phyloP scores from a whole-genome alignment of 2,797 vertebrate species.

The Silurus lanzhouensis region DNA sequence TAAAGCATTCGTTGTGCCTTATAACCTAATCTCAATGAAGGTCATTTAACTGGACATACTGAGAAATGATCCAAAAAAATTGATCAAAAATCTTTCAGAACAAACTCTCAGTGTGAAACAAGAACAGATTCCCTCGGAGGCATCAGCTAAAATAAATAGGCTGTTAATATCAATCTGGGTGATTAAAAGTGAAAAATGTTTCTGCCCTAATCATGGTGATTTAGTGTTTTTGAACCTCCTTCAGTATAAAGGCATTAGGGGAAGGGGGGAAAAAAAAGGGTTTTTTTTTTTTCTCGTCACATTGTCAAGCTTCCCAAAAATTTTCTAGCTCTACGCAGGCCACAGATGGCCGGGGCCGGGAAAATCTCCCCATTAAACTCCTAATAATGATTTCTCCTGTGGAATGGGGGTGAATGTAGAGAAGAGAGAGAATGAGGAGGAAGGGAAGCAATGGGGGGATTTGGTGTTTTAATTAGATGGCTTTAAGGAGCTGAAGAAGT shows the following conservation, averaged over 20 bases:
- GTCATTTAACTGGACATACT: not conserved
- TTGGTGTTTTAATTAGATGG: constrained; percentile 99
- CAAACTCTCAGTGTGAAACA: constrained; percentile 37
- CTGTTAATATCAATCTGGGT: constrained; percentile 91
- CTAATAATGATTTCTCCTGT: constrained; percentile 98
- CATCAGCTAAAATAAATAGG: constrained; percentile 58
- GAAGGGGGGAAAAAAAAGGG: constrained; percentile 55
- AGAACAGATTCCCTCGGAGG: constrained; percentile 43
- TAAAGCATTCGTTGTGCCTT: not conserved
- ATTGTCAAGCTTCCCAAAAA: constrained; percentile 79
- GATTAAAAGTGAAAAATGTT: constrained; percentile 90
- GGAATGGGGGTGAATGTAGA: constrained; percentile 74
- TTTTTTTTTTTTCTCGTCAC: constrained; percentile 44
- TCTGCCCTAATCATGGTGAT: constrained; percentile 86
- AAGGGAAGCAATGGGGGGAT: constrained; percentile 84
- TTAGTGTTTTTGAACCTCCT: constrained; percentile 79
- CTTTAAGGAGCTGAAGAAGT: constrained; percentile 96
- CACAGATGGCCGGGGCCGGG: constrained; percentile 96
- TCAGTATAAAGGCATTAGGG: constrained; percentile 62
- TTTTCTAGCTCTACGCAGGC: constrained; percentile 88
- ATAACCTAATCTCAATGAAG: not conserved
- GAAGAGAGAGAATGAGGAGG: constrained; percentile 76
- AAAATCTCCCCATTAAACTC: constrained; percentile 99
- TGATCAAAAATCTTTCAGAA: constrained; percentile 12
- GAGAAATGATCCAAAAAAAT: constrained; percentile 10